These are phyloP conservation scores for Triplophysa siluroides DNA, from an alignment of 2,113 vertebrate species.

Conservation along the genomic window DNA sequence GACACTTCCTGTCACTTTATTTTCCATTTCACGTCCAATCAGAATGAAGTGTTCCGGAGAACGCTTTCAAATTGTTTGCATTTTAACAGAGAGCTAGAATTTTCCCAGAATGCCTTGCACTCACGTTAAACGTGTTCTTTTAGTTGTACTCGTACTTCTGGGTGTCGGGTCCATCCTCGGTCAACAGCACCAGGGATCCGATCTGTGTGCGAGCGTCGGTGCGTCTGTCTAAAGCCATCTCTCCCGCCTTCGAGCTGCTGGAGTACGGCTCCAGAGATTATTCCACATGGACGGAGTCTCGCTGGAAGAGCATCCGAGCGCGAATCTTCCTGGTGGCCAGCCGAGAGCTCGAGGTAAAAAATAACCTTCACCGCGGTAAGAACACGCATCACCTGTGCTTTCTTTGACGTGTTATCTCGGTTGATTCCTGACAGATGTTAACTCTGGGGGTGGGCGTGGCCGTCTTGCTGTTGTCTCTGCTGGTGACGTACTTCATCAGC, in stretches of 20 bases:
- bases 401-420: not conserved
- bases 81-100: too few species aligned
- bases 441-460: slow-evolving; percentile 82
- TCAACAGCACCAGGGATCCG: slow-evolving; percentile 73
- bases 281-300: slow-evolving; percentile 94
- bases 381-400: not conserved
- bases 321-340: slow-evolving; percentile 92
- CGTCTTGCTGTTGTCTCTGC: slow-evolving; percentile 80
- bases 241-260: slow-evolving; percentile 87
- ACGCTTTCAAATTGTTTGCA: too few species aligned
- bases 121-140: not conserved
- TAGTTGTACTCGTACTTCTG: slow-evolving; percentile 83
- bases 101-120: not conserved
- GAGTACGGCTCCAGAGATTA: slow-evolving; percentile 84
- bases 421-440: slow-evolving; percentile 74
- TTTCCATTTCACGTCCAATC: too few species aligned
- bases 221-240: slow-evolving; percentile 74
- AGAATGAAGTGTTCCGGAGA: too few species aligned
- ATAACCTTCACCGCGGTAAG: too few species aligned
- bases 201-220: slow-evolving; percentile 78
- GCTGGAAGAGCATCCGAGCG: slow-evolving; percentile 88
- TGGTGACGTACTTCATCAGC: slow-evolving; percentile 85
- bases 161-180: slow-evolving; percentile 78
- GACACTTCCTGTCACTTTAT: too few species aligned
- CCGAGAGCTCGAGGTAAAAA: slow-evolving; percentile 88